Percentiles rank a stretch among this genome's conserved stretches.
Conservation (phyloP, 1,140 invertebrate genomes). For the Matsumurasca onukii region DNA sequence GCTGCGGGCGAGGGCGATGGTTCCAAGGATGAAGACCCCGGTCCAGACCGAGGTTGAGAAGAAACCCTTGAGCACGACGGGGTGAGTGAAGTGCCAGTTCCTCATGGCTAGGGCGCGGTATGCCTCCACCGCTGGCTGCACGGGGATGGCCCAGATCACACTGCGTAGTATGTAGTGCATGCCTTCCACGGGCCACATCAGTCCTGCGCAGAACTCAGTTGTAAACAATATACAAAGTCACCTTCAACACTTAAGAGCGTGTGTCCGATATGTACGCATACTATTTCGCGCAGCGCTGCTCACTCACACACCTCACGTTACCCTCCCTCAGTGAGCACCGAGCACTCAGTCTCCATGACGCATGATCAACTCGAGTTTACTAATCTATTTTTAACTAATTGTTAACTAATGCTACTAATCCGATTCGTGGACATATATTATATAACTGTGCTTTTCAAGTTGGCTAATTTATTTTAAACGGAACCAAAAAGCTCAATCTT, state of each 20-base stretch:
- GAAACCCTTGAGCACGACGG: conserved; percentile 56
- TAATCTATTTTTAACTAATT: neutral
- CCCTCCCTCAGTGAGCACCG: neutral
- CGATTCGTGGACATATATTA: no score
- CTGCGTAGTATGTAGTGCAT: conserved; percentile 68
- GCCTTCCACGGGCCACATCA: conserved; percentile 82
- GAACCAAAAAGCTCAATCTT: no score
- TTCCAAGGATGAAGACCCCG: conserved; percentile 47
- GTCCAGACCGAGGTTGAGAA: conserved; percentile 55
- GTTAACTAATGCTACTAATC: no score
- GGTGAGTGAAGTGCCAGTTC: conserved; percentile 54
- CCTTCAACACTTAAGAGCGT: neutral
- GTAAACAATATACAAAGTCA: neutral
- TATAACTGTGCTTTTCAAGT: no score
- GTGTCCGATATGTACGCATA: neutral
- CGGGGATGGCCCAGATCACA: conserved; percentile 55
- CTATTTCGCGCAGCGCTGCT: conserved; percentile 1
- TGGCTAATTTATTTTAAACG: no score
- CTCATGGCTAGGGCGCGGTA: conserved; percentile 56
- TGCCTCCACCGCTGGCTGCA: conserved; percentile 57
- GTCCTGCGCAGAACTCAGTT: conserved; percentile 55
- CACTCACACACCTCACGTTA: conserved; percentile 24
- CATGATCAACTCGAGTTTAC: neutral
- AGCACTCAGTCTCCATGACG: neutral
- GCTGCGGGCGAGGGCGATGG: conserved; percentile 30